Evolutionary conservation across 2,113 vertebrate genomes (phyloP).

Genomic region (Gobius niger): DNA sequence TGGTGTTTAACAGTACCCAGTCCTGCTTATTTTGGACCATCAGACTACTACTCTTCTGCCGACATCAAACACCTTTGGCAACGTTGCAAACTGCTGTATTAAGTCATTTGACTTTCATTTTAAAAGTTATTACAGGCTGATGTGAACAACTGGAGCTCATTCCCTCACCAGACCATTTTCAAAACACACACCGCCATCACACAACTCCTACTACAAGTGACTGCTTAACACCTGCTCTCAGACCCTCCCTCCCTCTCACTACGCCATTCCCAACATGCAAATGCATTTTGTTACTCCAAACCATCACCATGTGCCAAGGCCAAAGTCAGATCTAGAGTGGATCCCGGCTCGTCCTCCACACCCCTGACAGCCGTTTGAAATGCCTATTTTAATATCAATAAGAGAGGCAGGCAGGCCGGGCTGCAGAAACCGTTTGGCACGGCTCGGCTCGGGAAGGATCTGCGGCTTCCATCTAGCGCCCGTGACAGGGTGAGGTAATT

Average conservation of each 20-base stretch:
- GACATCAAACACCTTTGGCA: too few relatives aligned
- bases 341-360: slow-evolving; percentile 53
- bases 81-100: too few relatives aligned
- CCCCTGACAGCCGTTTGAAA: slow-evolving; percentile 76
- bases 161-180: slow-evolving; percentile 46
- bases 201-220: slow-evolving; percentile 74
- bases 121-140: slow-evolving; percentile 50
- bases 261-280: slow-evolving; percentile 50
- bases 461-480: slow-evolving; percentile 71
- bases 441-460: slow-evolving; percentile 68
- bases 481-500: slow-evolving; percentile 76
- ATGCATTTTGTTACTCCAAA: slow-evolving; percentile 72
- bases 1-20: too few relatives aligned
- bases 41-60: too few relatives aligned
- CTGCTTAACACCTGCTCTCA: slow-evolving; percentile 70
- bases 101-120: too few relatives aligned
- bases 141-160: slow-evolving; percentile 36
- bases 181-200: slow-evolving; percentile 49
- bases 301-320: slow-evolving; percentile 73
- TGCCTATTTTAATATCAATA: slow-evolving; percentile 95
- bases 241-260: slow-evolving; percentile 56
- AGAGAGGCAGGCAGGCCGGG: slow-evolving; percentile 80
- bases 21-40: too few relatives aligned
- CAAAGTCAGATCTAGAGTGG: slow-evolving; percentile 71
- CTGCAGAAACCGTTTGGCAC: slow-evolving; percentile 68